Conservation (phyloP, 2,888 invertebrate genomes). For the Eupithecia subumbrata region DNA sequence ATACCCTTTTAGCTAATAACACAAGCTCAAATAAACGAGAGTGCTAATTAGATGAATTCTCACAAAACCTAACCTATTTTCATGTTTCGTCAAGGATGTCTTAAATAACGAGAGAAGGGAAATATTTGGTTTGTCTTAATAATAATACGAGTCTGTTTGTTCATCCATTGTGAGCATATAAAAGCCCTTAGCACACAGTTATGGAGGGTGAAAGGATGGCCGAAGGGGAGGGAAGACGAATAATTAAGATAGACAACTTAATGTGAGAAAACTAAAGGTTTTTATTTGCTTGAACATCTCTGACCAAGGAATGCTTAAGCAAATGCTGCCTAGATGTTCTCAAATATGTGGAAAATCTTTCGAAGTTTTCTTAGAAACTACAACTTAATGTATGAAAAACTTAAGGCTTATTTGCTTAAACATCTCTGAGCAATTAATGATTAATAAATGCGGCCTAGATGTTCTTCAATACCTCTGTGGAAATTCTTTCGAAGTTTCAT, state of each 20-base stretch:
- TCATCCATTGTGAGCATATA: conserved; percentile 40
- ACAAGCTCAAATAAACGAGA: conserved; percentile 14
- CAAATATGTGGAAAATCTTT: background rate
- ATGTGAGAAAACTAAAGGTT: background rate
- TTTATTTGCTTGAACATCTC: background rate
- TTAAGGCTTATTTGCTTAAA: background rate
- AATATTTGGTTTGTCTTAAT: conserved; percentile 44
- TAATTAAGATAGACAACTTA: background rate
- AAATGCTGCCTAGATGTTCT: background rate
- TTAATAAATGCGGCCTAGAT: background rate
- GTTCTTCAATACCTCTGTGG: too few species aligned
- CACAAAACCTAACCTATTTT: conserved; percentile 14
- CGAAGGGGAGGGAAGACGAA: background rate
- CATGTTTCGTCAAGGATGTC: conserved; percentile 22
- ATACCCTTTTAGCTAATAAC: conserved; percentile 21
- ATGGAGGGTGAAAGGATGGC: conserved; percentile 8
- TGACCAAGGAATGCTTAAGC: background rate
- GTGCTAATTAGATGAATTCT: conserved; percentile 17
- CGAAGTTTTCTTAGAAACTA: background rate
- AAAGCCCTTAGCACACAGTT: conserved; percentile 37
- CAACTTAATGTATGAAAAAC: background rate
- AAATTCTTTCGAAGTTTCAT: background rate
- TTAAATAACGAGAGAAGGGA: conserved; percentile 35
- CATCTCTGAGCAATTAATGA: background rate
- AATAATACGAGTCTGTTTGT: conserved; percentile 41